phyloP scores from a whole-genome alignment of 2,797 vertebrate genomes.

The Adrianichthys oophorus region DNA sequence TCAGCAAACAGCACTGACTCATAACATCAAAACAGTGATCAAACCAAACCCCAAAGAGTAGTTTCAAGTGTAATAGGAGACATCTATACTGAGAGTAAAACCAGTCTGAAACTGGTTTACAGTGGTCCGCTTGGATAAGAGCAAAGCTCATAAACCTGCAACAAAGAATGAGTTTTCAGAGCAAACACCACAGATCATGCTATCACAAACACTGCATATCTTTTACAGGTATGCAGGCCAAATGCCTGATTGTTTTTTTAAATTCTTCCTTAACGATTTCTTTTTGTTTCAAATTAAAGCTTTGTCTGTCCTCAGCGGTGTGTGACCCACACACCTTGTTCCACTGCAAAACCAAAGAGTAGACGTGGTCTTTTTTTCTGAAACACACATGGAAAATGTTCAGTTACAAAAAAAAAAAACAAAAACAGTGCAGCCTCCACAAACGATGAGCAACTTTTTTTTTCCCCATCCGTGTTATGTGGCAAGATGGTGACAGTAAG shows the following conservation, averaged over 20 bases:
- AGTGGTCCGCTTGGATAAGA: too few species aligned
- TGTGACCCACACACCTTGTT: neutral
- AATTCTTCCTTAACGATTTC: too few species aligned
- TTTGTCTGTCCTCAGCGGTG: too few species aligned
- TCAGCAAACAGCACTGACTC: conserved; percentile 17
- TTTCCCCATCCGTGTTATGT: conserved; percentile 61
- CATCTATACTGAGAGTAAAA: conserved; percentile 1
- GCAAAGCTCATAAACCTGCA: too few species aligned
- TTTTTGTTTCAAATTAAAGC: too few species aligned
- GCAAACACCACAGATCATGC: too few species aligned
- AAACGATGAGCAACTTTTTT: conserved; percentile 39
- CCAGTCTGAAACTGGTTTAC: too few species aligned
- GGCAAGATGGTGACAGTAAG: conserved; percentile 77
- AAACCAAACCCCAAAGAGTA: neutral
- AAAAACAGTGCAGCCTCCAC: conserved; percentile 54
- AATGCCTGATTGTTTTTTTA: too few species aligned
- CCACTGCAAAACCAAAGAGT: neutral
- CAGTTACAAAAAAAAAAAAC: conserved; percentile 7
- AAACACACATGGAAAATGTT: conserved; percentile 44
- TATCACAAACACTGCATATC: too few species aligned
- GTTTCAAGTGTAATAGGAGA: neutral
- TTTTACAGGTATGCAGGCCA: too few species aligned
- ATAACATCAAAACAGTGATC: conserved; percentile 11
- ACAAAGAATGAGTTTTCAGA: too few species aligned
- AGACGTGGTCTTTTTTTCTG: conserved; percentile 29